Base-by-base conservation (phyloP, 2,888 invertebrate genomes). In the Caenorhabditis angaria region DNA sequence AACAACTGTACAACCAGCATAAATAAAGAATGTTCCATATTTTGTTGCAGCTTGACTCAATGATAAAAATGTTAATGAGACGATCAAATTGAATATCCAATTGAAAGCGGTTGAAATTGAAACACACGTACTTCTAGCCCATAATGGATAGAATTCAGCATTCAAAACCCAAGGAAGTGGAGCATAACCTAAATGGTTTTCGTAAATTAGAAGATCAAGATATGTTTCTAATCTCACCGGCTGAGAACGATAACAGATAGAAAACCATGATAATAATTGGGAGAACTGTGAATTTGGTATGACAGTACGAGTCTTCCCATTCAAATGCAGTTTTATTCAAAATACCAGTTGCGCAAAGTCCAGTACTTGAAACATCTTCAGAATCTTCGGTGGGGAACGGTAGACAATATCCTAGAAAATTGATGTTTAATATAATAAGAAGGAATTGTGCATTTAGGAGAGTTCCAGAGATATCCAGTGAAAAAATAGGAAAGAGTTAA, bases 141-240 rank as follows among this genome's bases (percentile, higher is more conserved):
- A 90, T 35, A 88, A 83, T 0, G 90, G 90, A 79, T 89, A 90
- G 61, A 90, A 90, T 83, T 90, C 90, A 3, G 90, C 89, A 82
- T 90, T 90, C 61, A 90, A 88, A 5, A 90, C 90, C 90, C 90
- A 90, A 1, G 90, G 90, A 88, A 90, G 90, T 1, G 90, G 89
- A 6, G 90, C 90, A 85, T 90, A 88, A 47, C 90, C 90, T 89
- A 71, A n/a, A n/a, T n/a, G n/a, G n/a, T n/a, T n/a, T n/a, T n/a
- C n/a, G n/a, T n/a, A n/a, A n/a, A n/a, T n/a, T n/a, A n/a, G n/a
- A n/a, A n/a, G n/a, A n/a, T n/a, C n/a, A n/a, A n/a, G n/a, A n/a
- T n/a, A n/a, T 24, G 5, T 8, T 48, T 14, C 25, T 27, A n/a
- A 55, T 18, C 61, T 25, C 35, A 82, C 82, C 82, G 28, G 73